phyloP scores from a whole-genome alignment of 2,797 vertebrate genomes.

The Galaxias olidus region DNA sequence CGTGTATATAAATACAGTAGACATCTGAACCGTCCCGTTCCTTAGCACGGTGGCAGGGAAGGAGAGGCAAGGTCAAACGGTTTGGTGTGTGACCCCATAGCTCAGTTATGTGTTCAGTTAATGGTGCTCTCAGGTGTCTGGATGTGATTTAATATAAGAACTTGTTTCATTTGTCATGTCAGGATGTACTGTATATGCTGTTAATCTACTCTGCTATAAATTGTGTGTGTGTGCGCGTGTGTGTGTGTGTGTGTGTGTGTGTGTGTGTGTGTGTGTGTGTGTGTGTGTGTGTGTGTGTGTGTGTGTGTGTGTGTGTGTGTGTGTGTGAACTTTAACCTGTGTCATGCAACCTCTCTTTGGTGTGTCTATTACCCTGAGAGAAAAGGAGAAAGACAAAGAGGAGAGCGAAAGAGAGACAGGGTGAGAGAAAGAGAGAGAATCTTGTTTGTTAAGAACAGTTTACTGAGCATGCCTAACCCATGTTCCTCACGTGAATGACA shows the following conservation, averaged over 20 bases:
- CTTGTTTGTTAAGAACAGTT: not conserved
- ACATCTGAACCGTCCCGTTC: constrained; percentile 36
- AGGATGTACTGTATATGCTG: too few relatives aligned
- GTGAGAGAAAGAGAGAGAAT: not conserved
- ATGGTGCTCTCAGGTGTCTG: too few relatives aligned
- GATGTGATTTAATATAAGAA: too few relatives aligned
- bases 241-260: constrained; percentile 12
- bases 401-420: constrained; percentile 4
- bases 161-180: not conserved
- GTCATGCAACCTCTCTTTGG: constrained; percentile 70
- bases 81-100: not conserved
- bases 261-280: not conserved
- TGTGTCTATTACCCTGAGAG: constrained; percentile 79
- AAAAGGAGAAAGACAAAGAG: not conserved
- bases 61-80: constrained; percentile 7
- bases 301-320: not conserved
- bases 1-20: constrained; percentile 49
- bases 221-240: constrained; percentile 3
- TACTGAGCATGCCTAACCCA: too few relatives aligned
- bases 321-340: constrained; percentile 53
- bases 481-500: too few relatives aligned
- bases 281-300: not conserved
- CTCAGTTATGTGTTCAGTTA: not conserved
- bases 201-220: too few relatives aligned
- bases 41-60: not conserved